Evolutionary conservation across 2,113 vertebrate genomes (phyloP), one percentile per base, ranked within the genome.

Genomic region (Neolamprologus kungweensis): DNA sequence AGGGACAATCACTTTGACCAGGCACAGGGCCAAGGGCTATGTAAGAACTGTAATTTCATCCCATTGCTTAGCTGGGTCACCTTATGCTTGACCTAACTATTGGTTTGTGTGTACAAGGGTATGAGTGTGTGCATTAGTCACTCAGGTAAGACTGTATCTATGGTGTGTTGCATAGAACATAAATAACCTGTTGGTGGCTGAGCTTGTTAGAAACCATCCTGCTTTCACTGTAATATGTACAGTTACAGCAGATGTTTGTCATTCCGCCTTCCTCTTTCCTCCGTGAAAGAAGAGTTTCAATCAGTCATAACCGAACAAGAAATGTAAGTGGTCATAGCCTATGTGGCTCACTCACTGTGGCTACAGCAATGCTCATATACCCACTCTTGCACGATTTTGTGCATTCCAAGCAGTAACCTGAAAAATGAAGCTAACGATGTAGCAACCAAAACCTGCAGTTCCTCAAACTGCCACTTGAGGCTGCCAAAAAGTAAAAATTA

Each of bases 1-100:
- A 92, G 85, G 92, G 93, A 93, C 93, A 95, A 95, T 94, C 35
- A 86, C 87, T 93, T 81, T 88, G 92, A 84, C 91, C 93, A 91
- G 95, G 92, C 95, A 86, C 45, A 55, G 85, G 92, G 94, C 95
- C 93, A 93, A 93, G 81, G 91, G 75, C 85, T 88, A 55, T 84
- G 88, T 87, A 87, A 88, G 82, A 88, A 82, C 88, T 12, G 87
- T 94, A 91, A 94, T 93, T 91, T 90, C 88, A 94, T 93, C 90
- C 87, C 79, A 91, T 90, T 91, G 89, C 93, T 89, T 60, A 54
- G 91, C 87, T 81, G 33, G 85, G 87, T 94, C 92, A 93, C 93
- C 92, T 92, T 93, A 91, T 93, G 93, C 82, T 92, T 92, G 93
- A 93, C 93, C 92, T 90, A 65, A 63, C 86, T 55, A 45, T 81